Percentiles rank a stretch among this genome's conserved stretches.
phyloP scores from a whole-genome alignment of 2,888 invertebrate genomes.

The Tubulanus polymorphus region DNA sequence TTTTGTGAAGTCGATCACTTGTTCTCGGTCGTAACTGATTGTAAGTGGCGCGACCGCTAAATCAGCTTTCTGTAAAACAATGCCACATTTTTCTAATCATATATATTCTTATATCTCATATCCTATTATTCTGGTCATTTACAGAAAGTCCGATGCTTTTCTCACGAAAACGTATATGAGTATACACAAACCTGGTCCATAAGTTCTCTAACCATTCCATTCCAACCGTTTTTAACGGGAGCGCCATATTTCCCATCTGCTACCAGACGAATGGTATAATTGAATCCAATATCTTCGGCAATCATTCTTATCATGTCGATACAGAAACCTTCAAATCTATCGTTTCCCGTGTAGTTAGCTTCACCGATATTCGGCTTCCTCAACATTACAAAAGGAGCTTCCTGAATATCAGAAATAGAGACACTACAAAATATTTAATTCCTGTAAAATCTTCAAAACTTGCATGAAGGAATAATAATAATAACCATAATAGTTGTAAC shows the following conservation, averaged over 20 bases:
- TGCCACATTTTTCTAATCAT: too few relatives aligned
- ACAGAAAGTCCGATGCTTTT: too few relatives aligned
- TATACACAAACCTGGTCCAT: slow-evolving; percentile 37
- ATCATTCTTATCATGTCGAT: slow-evolving; percentile 53
- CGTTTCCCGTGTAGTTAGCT: slow-evolving; percentile 87
- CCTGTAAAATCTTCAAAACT: too few relatives aligned
- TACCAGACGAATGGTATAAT: slow-evolving; percentile 45
- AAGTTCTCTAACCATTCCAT: slow-evolving; percentile 51
- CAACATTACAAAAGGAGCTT: slow-evolving; percentile 41
- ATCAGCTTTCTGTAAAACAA: slow-evolving; percentile 77
- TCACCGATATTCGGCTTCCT: slow-evolving; percentile 29
- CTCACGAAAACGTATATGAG: too few relatives aligned
- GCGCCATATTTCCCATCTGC: slow-evolving; percentile 40
- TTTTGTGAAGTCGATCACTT: slow-evolving; percentile 94
- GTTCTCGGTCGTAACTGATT: slow-evolving; percentile 84
- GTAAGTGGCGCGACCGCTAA: slow-evolving; percentile 92
- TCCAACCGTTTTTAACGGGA: slow-evolving; percentile 33
- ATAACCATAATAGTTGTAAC: too few relatives aligned
- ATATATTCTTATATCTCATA: too few relatives aligned
- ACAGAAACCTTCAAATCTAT: slow-evolving; percentile 62
- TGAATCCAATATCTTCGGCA: slow-evolving; percentile 46
- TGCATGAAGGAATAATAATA: too few relatives aligned
- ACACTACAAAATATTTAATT: too few relatives aligned
- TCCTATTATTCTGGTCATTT: too few relatives aligned
- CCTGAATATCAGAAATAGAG: too few relatives aligned